Percentiles rank a stretch among this genome's conserved stretches.
Evolutionary conservation across 1,140 invertebrate species (phyloP).

Genomic region (Parasteatoda tepidariorum): DNA sequence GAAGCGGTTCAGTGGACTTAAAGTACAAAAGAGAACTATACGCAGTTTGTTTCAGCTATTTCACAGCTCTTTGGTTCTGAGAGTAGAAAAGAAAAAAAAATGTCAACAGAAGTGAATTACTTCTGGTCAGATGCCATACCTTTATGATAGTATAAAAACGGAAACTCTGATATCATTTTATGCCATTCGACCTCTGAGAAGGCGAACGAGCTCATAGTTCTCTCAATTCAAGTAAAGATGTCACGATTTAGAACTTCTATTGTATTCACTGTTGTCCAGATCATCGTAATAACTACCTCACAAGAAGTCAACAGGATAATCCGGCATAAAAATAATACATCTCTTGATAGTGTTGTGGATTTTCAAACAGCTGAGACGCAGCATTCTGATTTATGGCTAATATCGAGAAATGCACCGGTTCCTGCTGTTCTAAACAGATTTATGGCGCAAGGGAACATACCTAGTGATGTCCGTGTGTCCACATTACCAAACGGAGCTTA

Average conservation of each 20-base stretch:
- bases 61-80: slow-evolving; percentile 53
- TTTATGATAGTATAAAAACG: slow-evolving; percentile 54
- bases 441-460: not conserved
- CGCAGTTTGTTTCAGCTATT: slow-evolving; percentile 45
- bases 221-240: not conserved
- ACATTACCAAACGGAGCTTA: not conserved
- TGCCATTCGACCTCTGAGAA: slow-evolving; percentile 14
- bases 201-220: not conserved
- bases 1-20: slow-evolving; percentile 54
- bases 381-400: slow-evolving; percentile 28
- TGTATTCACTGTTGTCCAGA: not conserved
- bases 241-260: not conserved
- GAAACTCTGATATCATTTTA: not conserved
- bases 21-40: slow-evolving; percentile 51
- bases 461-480: not conserved
- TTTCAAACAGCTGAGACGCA: not conserved
- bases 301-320: not conserved
- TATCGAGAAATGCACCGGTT: slow-evolving; percentile 35
- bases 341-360: not conserved
- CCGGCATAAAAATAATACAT: not conserved
- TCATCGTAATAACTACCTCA: not conserved
- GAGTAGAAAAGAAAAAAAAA: slow-evolving; percentile 32
- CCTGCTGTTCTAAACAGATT: slow-evolving; percentile 17
- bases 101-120: not conserved
- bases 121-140: slow-evolving; percentile 31